Conservation (phyloP, 2,113 vertebrate genomes). For the Melanostigma gelatinosum region DNA sequence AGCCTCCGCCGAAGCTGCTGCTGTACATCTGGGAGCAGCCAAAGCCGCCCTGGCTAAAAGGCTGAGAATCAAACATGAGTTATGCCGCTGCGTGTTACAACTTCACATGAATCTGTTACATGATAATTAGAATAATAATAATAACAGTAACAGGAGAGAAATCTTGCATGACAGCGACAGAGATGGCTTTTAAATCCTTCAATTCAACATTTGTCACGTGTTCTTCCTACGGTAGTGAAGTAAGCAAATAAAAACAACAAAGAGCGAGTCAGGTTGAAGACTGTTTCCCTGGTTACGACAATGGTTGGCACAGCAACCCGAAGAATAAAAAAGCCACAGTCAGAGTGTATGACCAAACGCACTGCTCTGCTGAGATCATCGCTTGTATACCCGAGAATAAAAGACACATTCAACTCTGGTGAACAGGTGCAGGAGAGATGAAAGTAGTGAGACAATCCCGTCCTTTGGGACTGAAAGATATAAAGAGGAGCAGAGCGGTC, state of each 20-base stretch:
- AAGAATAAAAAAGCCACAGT: slow-evolving; percentile 2
- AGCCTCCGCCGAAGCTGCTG: slow-evolving; percentile 89
- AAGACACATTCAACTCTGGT: slow-evolving; percentile 16
- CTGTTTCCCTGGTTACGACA: slow-evolving; percentile 40
- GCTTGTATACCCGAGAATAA: slow-evolving; percentile 26
- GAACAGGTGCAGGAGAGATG: slow-evolving; percentile 32
- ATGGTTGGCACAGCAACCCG: slow-evolving; percentile 42
- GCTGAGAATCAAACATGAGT: slow-evolving; percentile 63
- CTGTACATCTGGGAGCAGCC: slow-evolving; percentile 94
- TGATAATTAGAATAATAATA: too few relatives aligned
- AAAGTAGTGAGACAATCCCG: slow-evolving; percentile 21
- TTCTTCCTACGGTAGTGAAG: background rate
- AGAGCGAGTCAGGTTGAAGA: background rate
- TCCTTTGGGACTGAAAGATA: slow-evolving; percentile 25
- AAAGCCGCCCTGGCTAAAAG: slow-evolving; percentile 88
- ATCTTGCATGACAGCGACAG: background rate
- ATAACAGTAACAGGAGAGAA: background rate
- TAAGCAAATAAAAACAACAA: background rate
- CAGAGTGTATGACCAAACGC: slow-evolving; percentile 18
- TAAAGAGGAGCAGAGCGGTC: slow-evolving; percentile 5
- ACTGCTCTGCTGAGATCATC: background rate
- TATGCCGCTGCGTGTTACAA: background rate
- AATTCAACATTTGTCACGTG: background rate
- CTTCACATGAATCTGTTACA: background rate
- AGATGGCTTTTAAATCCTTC: background rate